These are phyloP conservation scores for Pristionchus mayeri DNA, from an alignment of 2,888 invertebrate genomes.

Conservation along the genomic window DNA sequence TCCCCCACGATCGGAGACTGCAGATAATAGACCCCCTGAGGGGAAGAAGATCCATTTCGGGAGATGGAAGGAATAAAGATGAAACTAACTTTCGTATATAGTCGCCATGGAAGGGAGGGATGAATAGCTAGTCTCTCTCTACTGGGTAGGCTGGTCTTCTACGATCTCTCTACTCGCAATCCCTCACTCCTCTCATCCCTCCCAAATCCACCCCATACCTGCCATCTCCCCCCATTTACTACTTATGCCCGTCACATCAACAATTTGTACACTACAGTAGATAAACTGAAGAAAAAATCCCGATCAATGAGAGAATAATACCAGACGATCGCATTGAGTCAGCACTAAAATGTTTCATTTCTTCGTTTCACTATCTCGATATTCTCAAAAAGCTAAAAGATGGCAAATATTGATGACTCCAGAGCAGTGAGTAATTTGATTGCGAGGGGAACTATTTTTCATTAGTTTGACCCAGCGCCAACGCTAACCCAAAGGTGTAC, in stretches of 20 bases:
- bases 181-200: slow-evolving; percentile 27
- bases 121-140: slow-evolving; percentile 33
- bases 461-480: neutral
- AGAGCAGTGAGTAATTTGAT: neutral
- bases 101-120: slow-evolving; percentile 25
- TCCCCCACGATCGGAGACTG: neutral
- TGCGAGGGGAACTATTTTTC: neutral
- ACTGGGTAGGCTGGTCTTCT: slow-evolving; percentile 18
- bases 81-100: slow-evolving; percentile 44
- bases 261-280: slow-evolving; percentile 19
- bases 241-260: slow-evolving; percentile 27
- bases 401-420: neutral
- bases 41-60: neutral
- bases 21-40: slow-evolving; percentile 15
- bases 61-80: neutral
- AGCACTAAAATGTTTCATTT: too few species aligned
- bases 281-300: too few species aligned
- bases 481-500: neutral
- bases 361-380: too few species aligned
- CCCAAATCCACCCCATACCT: slow-evolving; percentile 33
- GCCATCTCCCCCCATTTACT: slow-evolving; percentile 20
- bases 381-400: neutral
- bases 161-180: slow-evolving; percentile 23
- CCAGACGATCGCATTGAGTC: too few species aligned
- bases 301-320: too few species aligned